phyloP scores from a whole-genome alignment of 1,140 invertebrate genomes.

The Drosophila ohnishii region DNA sequence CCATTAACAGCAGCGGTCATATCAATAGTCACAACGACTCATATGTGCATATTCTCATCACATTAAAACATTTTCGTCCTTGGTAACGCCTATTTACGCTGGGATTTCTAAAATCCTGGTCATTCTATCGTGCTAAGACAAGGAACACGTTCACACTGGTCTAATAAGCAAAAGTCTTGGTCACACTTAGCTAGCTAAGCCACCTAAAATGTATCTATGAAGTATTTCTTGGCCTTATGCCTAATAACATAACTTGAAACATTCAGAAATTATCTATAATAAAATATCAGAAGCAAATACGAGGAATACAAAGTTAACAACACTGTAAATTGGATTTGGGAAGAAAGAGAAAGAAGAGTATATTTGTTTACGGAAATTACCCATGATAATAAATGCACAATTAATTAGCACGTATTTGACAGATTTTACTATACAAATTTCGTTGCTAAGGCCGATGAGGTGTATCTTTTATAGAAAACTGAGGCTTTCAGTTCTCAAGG shows the following conservation, averaged over 20 bases:
- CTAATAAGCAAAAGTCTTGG: not conserved
- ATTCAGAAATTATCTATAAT: not conserved
- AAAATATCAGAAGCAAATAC: not conserved
- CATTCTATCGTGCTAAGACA: not conserved
- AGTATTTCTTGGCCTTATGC: not conserved
- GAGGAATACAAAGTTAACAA: not conserved
- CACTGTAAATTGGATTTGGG: not conserved
- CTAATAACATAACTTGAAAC: not conserved
- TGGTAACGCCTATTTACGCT: not conserved
- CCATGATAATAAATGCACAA: conserved; percentile 13
- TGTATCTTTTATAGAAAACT: not conserved
- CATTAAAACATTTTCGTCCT: not conserved
- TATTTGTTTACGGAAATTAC: conserved; percentile 6
- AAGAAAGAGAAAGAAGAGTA: not conserved
- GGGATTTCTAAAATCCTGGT: too few species aligned
- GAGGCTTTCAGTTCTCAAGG: not conserved
- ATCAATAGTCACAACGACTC: not conserved
- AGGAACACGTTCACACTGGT: not conserved
- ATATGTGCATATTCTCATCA: not conserved
- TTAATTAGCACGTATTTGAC: conserved; percentile 14
- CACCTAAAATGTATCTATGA: not conserved
- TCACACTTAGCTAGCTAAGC: not conserved
- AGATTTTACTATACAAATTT: not conserved
- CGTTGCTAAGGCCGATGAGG: conserved; percentile 4
- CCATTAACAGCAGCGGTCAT: conserved; percentile 35